Evolutionary conservation across 1,140 invertebrate species (phyloP).

Genomic region (Acromyrmex heyeri): DNA sequence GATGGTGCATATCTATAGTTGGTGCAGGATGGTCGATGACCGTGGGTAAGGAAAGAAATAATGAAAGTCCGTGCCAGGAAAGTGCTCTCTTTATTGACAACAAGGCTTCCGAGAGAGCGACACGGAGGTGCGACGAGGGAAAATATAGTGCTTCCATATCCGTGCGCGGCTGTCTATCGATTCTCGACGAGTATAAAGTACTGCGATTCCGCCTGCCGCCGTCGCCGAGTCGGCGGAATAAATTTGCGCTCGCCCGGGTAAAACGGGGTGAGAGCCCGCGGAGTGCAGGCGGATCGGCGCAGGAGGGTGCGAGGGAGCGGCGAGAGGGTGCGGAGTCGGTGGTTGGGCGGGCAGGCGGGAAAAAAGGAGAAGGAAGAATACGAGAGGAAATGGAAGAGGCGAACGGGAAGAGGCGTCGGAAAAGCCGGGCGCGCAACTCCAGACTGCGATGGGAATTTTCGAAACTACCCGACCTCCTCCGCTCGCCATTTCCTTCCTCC

Average conservation of each 20-base stretch:
- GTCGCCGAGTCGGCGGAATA: conserved; percentile 84
- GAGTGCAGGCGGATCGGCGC: conserved; percentile 35
- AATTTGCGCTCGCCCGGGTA: conserved; percentile 83
- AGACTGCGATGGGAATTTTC: conserved; percentile 75
- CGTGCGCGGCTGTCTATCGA: conserved; percentile 84
- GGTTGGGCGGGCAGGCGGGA: conserved; percentile 44
- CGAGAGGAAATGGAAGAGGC: conserved; percentile 77
- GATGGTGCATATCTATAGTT: not conserved
- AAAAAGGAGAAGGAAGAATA: conserved; percentile 63
- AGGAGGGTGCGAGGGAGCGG: conserved; percentile 33
- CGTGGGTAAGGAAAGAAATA: conserved; percentile 81
- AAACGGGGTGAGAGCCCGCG: conserved; percentile 71
- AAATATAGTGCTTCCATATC: conserved; percentile 83
- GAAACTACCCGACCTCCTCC: conserved; percentile 66
- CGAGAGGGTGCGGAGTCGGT: conserved; percentile 35
- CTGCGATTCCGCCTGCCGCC: conserved; percentile 79
- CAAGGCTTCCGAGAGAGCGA: conserved; percentile 75
- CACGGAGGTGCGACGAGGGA: conserved; percentile 78
- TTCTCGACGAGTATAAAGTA: conserved; percentile 85
- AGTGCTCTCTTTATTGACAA: conserved; percentile 84
- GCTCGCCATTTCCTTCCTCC: conserved; percentile 53
- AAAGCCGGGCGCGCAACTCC: conserved; percentile 73
- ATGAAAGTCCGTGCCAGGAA: conserved; percentile 83
- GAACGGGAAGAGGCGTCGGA: conserved; percentile 77
- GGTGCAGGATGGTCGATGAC: conserved; percentile 27